phyloP scores from a whole-genome alignment of 2,797 vertebrate genomes.

The Megaceryle alcyon region DNA sequence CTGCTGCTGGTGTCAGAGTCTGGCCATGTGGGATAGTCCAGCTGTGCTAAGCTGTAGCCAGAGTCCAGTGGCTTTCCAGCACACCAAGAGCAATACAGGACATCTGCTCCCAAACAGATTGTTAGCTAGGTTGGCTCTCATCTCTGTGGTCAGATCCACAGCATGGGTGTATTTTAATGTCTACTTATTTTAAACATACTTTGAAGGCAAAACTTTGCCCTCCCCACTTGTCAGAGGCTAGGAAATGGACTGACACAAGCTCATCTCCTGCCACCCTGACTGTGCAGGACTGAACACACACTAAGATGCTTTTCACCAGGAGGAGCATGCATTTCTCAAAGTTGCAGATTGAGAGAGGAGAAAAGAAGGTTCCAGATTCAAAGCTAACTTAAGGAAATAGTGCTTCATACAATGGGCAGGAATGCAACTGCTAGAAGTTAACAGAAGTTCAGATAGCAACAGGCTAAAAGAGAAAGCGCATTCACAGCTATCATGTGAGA shows the following conservation, averaged over 20 bases:
- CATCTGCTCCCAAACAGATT: slow-evolving; percentile 30
- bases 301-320: neutral
- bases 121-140: slow-evolving; percentile 19
- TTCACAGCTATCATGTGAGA: neutral
- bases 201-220: slow-evolving; percentile 21
- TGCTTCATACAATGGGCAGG: neutral
- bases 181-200: slow-evolving; percentile 40
- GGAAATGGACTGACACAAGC: neutral
- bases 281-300: neutral
- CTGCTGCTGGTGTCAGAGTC: slow-evolving; percentile 16
- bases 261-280: neutral
- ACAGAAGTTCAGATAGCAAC: neutral
- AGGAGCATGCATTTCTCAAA: neutral
- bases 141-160: slow-evolving; percentile 36
- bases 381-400: neutral
- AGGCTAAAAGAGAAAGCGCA: neutral
- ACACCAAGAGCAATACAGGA: neutral
- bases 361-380: neutral
- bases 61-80: slow-evolving; percentile 12
- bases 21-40: neutral
- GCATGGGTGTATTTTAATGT: slow-evolving; percentile 14
- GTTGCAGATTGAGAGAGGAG: neutral
- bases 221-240: neutral
- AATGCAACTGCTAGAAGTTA: neutral
- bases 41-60: slow-evolving; percentile 2